phyloP scores from a whole-genome alignment of 2,797 vertebrate species.

The Cynodonichthys magdalenae region DNA sequence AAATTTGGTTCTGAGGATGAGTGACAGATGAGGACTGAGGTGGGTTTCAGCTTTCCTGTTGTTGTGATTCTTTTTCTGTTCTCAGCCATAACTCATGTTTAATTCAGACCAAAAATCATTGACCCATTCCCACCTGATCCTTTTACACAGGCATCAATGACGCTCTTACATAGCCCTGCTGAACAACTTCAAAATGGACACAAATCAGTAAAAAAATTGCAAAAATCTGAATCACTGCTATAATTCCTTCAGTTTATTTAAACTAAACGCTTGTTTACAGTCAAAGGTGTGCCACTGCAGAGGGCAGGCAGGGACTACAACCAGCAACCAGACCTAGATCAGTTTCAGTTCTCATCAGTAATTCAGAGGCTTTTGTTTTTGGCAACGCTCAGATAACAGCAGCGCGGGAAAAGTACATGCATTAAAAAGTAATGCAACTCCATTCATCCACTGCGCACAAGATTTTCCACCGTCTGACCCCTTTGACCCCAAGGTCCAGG shows the following conservation, averaged over 20 bases:
- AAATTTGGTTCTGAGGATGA: not conserved
- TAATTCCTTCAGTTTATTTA: conserved; percentile 21
- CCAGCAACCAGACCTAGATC: conserved; percentile 66
- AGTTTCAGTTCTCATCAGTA: conserved; percentile 70
- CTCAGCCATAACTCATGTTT: conserved; percentile 59
- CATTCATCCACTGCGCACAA: conserved; percentile 75
- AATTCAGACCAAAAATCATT: conserved; percentile 66
- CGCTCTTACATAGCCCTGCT: conserved; percentile 40
- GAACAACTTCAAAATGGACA: not conserved
- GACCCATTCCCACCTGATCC: conserved; percentile 49
- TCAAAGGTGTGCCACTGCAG: conserved; percentile 22
- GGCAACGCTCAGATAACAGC: conserved; percentile 69
- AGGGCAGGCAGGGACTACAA: conserved; percentile 52
- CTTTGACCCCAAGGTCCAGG: conserved; percentile 66
- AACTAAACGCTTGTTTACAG: conserved; percentile 44
- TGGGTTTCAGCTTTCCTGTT: conserved; percentile 29
- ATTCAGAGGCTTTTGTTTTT: conserved; percentile 54
- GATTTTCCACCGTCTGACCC: conserved; percentile 80
- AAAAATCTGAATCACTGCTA: not conserved
- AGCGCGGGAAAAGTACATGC: conserved; percentile 57
- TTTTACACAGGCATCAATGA: conserved; percentile 47
- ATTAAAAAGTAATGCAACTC: conserved; percentile 76
- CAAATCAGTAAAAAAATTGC: not conserved
- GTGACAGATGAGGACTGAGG: conserved; percentile 7
- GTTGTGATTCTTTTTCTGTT: conserved; percentile 49